Evolutionary conservation across 2,797 vertebrate genomes (phyloP).

Genomic region (Sebastes dallii): DNA sequence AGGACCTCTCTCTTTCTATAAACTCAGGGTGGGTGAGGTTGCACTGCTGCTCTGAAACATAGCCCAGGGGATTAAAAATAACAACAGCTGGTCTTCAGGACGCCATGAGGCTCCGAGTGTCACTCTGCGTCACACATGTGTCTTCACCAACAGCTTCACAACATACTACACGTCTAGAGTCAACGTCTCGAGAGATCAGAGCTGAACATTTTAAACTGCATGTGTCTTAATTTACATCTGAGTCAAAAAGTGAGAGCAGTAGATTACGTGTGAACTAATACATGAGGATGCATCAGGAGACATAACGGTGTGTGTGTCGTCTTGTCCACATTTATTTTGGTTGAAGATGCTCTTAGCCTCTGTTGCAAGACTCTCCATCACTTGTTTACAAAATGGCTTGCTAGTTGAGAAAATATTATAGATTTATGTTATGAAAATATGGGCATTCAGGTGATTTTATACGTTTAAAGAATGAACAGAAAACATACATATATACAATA

Average conservation of each 20-base stretch:
- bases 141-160: slow-evolving; percentile 34
- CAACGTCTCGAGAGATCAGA: too few relatives aligned
- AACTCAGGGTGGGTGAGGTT: slow-evolving; percentile 46
- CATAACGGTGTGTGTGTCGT: not conserved
- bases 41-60: slow-evolving; percentile 73
- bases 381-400: not conserved
- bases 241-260: not conserved
- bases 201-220: too few relatives aligned
- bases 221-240: too few relatives aligned
- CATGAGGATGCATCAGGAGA: not conserved
- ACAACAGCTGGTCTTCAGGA: slow-evolving; percentile 85
- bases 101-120: slow-evolving; percentile 72
- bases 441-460: not conserved
- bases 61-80: slow-evolving; percentile 86
- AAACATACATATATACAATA: not conserved
- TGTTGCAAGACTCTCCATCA: slow-evolving; percentile 1
- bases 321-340: not conserved
- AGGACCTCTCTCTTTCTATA: slow-evolving; percentile 13
- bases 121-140: slow-evolving; percentile 51
- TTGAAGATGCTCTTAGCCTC: not conserved
- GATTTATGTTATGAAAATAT: not conserved
- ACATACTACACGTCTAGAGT: slow-evolving; percentile 5
- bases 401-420: not conserved
- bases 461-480: not conserved
- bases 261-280: not conserved